Conservation (phyloP, 92 coral and sea anemone species). For the Muricea muricata region DNA sequence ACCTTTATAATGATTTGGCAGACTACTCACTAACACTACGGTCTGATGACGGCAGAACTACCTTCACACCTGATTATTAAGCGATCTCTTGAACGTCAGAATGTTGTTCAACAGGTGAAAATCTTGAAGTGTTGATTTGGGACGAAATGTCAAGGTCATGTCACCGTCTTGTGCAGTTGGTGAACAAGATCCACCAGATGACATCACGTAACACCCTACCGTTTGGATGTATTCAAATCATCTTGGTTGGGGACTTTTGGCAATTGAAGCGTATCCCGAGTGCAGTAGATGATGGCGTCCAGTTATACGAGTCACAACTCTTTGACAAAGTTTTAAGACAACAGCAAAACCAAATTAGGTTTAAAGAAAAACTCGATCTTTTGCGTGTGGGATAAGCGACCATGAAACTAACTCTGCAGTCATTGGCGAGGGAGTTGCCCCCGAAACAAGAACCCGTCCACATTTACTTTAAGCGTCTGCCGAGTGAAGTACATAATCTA, state of each 20-base stretch:
- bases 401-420: not conserved
- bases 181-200: not conserved
- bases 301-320: not conserved
- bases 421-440: not conserved
- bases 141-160: not conserved
- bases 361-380: not conserved
- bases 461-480: conserved; percentile 60
- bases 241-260: not conserved
- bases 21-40: not conserved
- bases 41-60: not conserved
- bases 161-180: not conserved
- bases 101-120: not conserved
- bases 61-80: not conserved
- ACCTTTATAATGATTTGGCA: not conserved
- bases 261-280: not conserved
- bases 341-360: not conserved
- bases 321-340: not conserved
- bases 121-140: not conserved
- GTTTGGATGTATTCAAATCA: not conserved
- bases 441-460: conserved; percentile 39
- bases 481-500: conserved; percentile 34
- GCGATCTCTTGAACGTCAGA: not conserved
- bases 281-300: too few relatives aligned
- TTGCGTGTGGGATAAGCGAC: not conserved
- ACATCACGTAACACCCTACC: not conserved